Evolutionary conservation across 2,888 invertebrate genomes (phyloP), one percentile per base, ranked within the genome.

Genomic region (Melangyna quadrimaculata): DNA sequence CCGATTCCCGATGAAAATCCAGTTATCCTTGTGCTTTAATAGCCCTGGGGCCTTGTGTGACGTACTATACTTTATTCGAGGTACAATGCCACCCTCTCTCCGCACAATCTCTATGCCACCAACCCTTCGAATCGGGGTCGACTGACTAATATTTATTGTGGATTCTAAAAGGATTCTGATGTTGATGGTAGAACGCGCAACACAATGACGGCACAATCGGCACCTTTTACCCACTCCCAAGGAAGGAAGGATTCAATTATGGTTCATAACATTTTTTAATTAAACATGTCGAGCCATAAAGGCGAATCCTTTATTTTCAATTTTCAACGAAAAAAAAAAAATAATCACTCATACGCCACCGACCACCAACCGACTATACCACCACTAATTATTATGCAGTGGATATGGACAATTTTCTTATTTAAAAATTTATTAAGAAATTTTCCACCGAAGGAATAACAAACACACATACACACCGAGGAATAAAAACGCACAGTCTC

Each of bases 201-300:
- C 48, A 51, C 71, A 22, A 78, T 67, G 43, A 65, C 67, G 12
- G 51, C 67, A 45, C 61, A 10, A 27, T 45, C 27, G 37, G 14
- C 17, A 48, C 45, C 37, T 57, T 37, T 40, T 35, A 59, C 40
- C 53, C 70, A 51, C 63, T 43, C 65, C 12, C n/a, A n/a, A n/a
- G n/a, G n/a, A n/a, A n/a, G n/a, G 37, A 48, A n/a, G 7, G 14
- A 75, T 84, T 84, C 74, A 84, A 84, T 80, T 75, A 80, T 75
- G 84, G 72, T 80, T 84, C 84, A 84, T 80, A 75, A 75, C 80
- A 80, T 80, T 84, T 80, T 73, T 84, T 80, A 84, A 84, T 80
- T 71, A 84, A 84, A 75, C 80, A 80, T 71, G 29, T 51, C 65
- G 57, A 17, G 65, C 55, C 70, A 79, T 83, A 48, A 78, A 48